phyloP scores from a whole-genome alignment of 2,888 invertebrate species.

The Eupithecia vulgata region DNA sequence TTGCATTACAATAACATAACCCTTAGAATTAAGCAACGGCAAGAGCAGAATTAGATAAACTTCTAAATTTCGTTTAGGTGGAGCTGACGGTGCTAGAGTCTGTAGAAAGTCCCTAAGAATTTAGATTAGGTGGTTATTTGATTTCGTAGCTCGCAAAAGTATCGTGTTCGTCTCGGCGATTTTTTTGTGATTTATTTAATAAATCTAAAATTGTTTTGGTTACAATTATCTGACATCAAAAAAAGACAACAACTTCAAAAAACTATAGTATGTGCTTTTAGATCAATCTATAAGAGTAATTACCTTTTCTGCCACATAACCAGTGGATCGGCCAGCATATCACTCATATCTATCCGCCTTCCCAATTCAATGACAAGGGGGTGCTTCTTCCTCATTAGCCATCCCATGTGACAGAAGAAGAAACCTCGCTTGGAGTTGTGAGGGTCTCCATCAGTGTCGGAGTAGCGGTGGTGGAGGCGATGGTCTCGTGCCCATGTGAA shows the following conservation, averaged over 20 bases:
- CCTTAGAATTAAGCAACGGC: no score
- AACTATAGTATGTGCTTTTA: neutral
- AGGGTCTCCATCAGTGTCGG: conserved; percentile 88
- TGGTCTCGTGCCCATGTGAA: conserved; percentile 92
- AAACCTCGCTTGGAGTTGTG: conserved; percentile 92
- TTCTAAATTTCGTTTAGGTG: no score
- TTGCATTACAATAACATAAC: no score
- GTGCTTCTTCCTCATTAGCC: conserved; percentile 92
- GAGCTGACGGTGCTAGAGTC: no score
- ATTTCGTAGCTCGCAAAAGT: no score
- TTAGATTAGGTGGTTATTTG: no score
- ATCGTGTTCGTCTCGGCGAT: no score
- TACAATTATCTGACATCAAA: neutral
- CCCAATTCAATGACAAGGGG: conserved; percentile 88
- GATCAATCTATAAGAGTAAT: neutral
- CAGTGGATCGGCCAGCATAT: conserved; percentile 88
- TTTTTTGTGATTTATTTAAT: no score
- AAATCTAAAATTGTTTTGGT: neutral
- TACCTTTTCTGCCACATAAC: conserved; percentile 88
- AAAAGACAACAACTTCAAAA: neutral
- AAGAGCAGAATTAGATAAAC: no score
- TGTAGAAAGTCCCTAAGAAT: no score
- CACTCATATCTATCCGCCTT: conserved; percentile 88
- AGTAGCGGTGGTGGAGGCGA: conserved; percentile 91
- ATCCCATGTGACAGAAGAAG: conserved; percentile 95